Evolutionary conservation across 2,113 vertebrate genomes (phyloP), one percentile per base, ranked within the genome.

Genomic region (Zosterops borbonicus): DNA sequence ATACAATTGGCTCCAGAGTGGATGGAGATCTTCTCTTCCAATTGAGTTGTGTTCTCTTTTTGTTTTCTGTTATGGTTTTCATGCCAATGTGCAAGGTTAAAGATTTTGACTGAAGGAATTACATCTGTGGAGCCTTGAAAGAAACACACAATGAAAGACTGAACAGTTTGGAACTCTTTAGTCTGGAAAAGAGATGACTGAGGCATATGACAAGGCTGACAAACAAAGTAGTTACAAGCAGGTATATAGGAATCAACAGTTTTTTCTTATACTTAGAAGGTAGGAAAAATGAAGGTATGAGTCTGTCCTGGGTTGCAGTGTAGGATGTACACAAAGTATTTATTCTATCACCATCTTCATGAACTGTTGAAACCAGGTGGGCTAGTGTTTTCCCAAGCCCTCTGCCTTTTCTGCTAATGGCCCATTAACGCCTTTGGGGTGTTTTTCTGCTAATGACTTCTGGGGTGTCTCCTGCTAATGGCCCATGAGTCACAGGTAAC

Each of bases 11-110:
- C 9, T 81, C 41, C 47, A 86, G 24, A 80, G 14, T 21, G 83
- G 59, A 52, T 50, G 35, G 29, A 83, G 4, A 59, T 37, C 23
- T 8, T 33, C 4, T 58, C 31, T 55, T 73, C 29, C 42, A 65
- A 0, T 2, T 1, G 1, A 49, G 24, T 46, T 35, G 1, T 0
- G 24, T 69, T 42, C 49, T 21, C 3, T 12, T 89, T 56, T 42
- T 11, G 1, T 33, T 90, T 64, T 27, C 50, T 55, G 37, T 28
- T n/a, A 39, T 37, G 8, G 28, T 37, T 92, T 86, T 76, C 47
- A 53, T 14, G 13, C 12, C n/a, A 15, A 6, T 37, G 24, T 60
- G 53, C 21, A 62, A 74, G 14, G 31, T n/a, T 79, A 21, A 21
- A 1, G 0, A 14, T 55, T 87, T 90, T 76, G 24, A 37, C 69